phyloP scores from a whole-genome alignment of 1,140 invertebrate species.

The Musca vetustissima region DNA sequence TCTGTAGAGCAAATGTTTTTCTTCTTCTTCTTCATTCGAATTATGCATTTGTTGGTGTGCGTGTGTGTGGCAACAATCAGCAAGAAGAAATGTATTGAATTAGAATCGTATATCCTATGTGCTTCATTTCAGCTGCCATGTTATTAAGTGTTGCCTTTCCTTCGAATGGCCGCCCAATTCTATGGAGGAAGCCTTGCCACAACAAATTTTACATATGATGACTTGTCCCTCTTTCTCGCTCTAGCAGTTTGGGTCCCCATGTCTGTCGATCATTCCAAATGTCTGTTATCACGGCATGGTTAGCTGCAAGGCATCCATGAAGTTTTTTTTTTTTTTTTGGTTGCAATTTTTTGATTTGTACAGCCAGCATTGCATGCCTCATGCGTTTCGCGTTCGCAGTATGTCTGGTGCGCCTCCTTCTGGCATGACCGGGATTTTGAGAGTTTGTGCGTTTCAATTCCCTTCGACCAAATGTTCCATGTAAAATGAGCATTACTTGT shows the following conservation, averaged over 20 bases:
- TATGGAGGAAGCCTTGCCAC: background rate
- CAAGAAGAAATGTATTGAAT: conserved; percentile 1
- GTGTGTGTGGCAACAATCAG: background rate
- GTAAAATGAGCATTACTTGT: conserved; percentile 10
- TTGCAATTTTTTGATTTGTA: conserved; percentile 3
- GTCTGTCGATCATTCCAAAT: conserved; percentile 5
- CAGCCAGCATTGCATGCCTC: conserved; percentile 13
- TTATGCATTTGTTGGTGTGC: too few species aligned
- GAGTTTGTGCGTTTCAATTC: background rate
- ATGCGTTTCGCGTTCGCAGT: conserved; percentile 1
- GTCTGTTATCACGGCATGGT: conserved; percentile 14
- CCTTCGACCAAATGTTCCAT: background rate
- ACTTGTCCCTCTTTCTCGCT: background rate
- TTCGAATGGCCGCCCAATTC: too few species aligned
- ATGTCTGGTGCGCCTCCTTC: background rate
- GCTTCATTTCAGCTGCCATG: conserved; percentile 17
- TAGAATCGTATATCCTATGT: conserved; percentile 2
- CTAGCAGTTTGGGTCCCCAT: too few species aligned
- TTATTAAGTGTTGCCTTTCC: background rate
- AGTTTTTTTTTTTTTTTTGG: background rate
- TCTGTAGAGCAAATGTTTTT: background rate
- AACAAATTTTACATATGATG: conserved; percentile 9
- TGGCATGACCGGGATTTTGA: background rate
- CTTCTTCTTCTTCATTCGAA: too few species aligned
- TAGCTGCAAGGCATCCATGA: conserved; percentile 21